Base-by-base conservation (phyloP, 1,140 invertebrate genomes). In the Euborellia annulipes region DNA sequence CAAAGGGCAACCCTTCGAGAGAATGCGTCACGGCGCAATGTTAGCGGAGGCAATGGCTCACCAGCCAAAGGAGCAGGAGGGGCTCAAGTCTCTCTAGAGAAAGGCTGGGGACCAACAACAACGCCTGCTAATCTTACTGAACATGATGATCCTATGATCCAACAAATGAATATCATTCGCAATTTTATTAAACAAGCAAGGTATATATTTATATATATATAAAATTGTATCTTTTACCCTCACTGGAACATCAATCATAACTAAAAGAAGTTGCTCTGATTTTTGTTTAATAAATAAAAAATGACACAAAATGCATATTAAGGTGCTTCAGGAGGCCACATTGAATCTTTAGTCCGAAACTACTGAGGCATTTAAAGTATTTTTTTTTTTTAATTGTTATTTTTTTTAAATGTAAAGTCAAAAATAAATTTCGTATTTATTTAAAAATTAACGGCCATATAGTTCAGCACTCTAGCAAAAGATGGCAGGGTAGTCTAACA, bases 91-190 rank as follows among this genome's bases (percentile, higher is more conserved):
- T 27, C 23, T 6, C 11, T 55, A 13, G 54, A 55, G 22, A 62
- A 67, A 60, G 70, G 69, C 9, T 73, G 70, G 71, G 71, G 70
- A n/a, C 71, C 75, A 39, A 64, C 69, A 30, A 63, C 55, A 48
- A 58, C 69, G 14, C 52, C 47, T 43, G 49, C 47, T 43, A 50
- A 44, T 21, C 52, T 54, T 18, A 58, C 62, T 39, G 58, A 60
- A 14, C 65, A 65, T 13, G 76, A 84, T 49, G 84, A 92, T 67
- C 90, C 91, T 0, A 70, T 95, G 50, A 68, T 93, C 13, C 85
- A 92, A 59, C 92, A 95, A 69, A 96, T 96, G 71, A 88, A 87
- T 55, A 94, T 89, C 50, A 83, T 96, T 40, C 70, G 78, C 44
- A 82, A 79, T 17, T 96, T 92, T 56, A 92, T 98, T 17, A 80